Evolutionary conservation across 1,140 invertebrate genomes (phyloP), one percentile per base, ranked within the genome.

Genomic region (Nixonia krombeini): DNA sequence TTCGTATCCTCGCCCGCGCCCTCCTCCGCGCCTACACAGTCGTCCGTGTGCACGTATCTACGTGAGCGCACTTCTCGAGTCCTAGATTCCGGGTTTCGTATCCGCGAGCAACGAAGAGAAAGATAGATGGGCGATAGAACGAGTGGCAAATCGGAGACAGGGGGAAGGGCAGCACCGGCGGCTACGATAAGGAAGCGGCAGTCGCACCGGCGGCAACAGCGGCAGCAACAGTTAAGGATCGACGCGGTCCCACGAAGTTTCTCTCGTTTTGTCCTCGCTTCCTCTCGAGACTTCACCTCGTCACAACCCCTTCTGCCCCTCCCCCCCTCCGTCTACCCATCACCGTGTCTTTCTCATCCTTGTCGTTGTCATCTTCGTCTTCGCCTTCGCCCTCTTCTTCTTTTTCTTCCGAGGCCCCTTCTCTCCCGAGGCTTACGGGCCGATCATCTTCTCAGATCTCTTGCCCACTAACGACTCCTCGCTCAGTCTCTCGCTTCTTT

Each of bases 161-260:
- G 12, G 10, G 38, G 42, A 46, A 55, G 41, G 35, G 47, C 42
- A n/a, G n/a, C n/a, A n/a, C n/a, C n/a, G n/a, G n/a, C n/a, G n/a
- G n/a, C n/a, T n/a, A n/a, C n/a, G n/a, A n/a, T n/a, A n/a, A n/a
- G n/a, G n/a, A n/a, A n/a, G n/a, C n/a, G n/a, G n/a, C n/a, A n/a
- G n/a, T n/a, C n/a, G n/a, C n/a, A n/a, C n/a, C n/a, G 37, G 37
- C 13, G 10, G 42, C 12, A 26, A 12, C 42, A n/a, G 21, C 12
- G 42, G 42, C 13, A 26, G 18, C 9, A n/a, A 26, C 5, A 58
- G 65, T 61, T 62, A 63, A 69, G 66, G 57, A 63, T 69, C 66
- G 66, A 69, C 73, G 62, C 72, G 74, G 75, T 81, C 76, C 74
- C 79, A 81, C 79, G 78, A 78, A 67, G 68, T 69, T 68, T 70